Percentiles rank a stretch among this genome's conserved stretches.
Evolutionary conservation across 1,140 invertebrate genomes (phyloP).

Genomic region (Oscheius sp.): DNA sequence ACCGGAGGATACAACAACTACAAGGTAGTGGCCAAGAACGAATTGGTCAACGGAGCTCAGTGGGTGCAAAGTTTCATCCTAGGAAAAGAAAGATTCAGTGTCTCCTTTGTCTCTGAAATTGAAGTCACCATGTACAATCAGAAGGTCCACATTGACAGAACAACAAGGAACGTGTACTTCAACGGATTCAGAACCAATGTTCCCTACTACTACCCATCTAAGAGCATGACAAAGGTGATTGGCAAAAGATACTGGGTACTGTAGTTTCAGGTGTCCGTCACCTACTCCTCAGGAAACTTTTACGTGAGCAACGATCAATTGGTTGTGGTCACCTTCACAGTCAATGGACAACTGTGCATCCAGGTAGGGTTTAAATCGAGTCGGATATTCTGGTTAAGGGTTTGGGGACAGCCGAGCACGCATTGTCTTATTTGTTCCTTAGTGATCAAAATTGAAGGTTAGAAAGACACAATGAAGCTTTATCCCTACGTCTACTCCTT

Average conservation of each 20-base stretch:
- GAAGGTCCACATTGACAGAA: conserved; percentile 28
- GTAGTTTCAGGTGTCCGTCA: conserved; percentile 3
- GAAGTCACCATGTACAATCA: conserved; percentile 33
- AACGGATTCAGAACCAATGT: conserved; percentile 14
- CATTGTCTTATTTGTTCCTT: too few relatives aligned
- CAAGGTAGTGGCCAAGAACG: conserved; percentile 29
- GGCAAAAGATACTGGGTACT: too few relatives aligned
- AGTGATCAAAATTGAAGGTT: too few relatives aligned
- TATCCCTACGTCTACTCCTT: too few relatives aligned
- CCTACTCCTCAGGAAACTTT: neutral
- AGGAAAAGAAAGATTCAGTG: neutral
- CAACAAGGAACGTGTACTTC: neutral
- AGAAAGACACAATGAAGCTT: too few relatives aligned
- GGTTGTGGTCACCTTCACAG: conserved; percentile 11
- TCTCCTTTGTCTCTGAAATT: conserved; percentile 28
- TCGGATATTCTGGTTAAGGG: too few relatives aligned
- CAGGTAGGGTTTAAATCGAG: too few relatives aligned
- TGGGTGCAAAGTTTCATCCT: conserved; percentile 6
- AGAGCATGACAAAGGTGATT: neutral
- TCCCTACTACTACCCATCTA: conserved; percentile 19
- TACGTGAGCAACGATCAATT: conserved; percentile 13
- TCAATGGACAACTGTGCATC: neutral
- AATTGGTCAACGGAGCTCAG: conserved; percentile 13
- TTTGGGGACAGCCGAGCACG: too few relatives aligned
- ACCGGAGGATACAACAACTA: conserved; percentile 22